Conservation (phyloP, 2,888 invertebrate species). For the Drosophila stalkeri region DNA sequence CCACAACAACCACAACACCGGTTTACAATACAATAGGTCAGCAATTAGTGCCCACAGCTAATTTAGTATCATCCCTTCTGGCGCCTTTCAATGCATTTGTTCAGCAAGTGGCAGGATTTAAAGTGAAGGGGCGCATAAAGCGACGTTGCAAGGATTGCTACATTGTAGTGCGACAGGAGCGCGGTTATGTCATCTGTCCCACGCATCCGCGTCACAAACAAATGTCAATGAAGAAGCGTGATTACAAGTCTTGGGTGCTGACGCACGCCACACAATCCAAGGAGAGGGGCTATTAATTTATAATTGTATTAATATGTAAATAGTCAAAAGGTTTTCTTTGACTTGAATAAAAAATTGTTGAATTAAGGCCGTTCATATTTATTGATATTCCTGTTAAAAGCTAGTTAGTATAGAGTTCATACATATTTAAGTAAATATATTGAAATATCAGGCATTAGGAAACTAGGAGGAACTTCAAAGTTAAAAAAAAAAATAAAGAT, state of each 20-base stretch:
- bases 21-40: conserved; percentile 17
- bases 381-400: not conserved
- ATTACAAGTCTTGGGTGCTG: conserved; percentile 90
- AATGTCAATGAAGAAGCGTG: conserved; percentile 89
- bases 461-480: too few species aligned
- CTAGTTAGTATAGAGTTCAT: not conserved
- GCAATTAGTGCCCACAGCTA: conserved; percentile 28
- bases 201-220: conserved; percentile 93
- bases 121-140: conserved; percentile 89
- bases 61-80: conserved; percentile 49
- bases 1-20: conserved; percentile 19
- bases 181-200: conserved; percentile 90
- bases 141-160: conserved; percentile 93
- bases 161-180: conserved; percentile 88
- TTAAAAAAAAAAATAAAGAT: not conserved
- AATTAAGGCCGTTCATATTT: not conserved
- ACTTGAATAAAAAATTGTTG: conserved; percentile 18
- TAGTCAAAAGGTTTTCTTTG: conserved; percentile 12
- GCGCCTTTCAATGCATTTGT: conserved; percentile 77
- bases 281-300: conserved; percentile 75
- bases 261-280: conserved; percentile 90
- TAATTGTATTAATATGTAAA: conserved; percentile 21
- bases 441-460: not conserved
- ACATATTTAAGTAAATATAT: not conserved
- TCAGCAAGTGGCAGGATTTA: conserved; percentile 87